Base-by-base conservation (phyloP, 2,888 invertebrate species). In the Lasius fuliginosus region DNA sequence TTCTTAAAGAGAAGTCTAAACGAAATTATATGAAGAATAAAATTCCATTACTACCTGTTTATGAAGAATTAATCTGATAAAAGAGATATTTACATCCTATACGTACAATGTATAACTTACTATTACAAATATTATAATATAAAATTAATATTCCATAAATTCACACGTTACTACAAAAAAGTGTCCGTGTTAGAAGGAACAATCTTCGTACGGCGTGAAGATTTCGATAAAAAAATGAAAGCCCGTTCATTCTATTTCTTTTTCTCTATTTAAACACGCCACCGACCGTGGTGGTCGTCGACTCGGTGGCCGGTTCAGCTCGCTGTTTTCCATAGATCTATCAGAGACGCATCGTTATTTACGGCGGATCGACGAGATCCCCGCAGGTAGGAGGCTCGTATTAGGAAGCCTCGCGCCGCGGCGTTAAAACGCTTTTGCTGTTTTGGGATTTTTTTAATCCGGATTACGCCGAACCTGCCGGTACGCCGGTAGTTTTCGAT, bases 401-500 rank as follows among this genome's bases (percentile, higher is more conserved):
- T 53, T 53, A 53, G 67, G 58, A 69, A 73, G 81, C 81, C 84
- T 82, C 84, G 85, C 84, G 85, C 85, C 88, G 88, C 89, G 89
- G 87, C 91, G 92, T 93, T 94, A 94, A 94, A 94, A 94, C 92
- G 93, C 92, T 94, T 94, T 94, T 88, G 93, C 86, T 94, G 94
- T 94, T 94, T 92, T 89, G 87, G 90, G 91, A 94, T 92, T 90
- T 89, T 9, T 91, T 92, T 94, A 93, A 94, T 94, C 94, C 94
- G 94, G 94, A 94, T 94, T 94, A 94, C 88, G 90, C 77, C 88
- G 88, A 90, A 90, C 89, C 92, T 90, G 90, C 91, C 88, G 86
- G 87, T 18, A 30, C 27, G 53, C 89, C 88, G 90, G 90, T 92
- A 90, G 91, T 91, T 86, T 68, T 88, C 79, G 65, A 60, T 53